phyloP scores from a whole-genome alignment of 2,888 invertebrate species.

The Apotomis betuletana region DNA sequence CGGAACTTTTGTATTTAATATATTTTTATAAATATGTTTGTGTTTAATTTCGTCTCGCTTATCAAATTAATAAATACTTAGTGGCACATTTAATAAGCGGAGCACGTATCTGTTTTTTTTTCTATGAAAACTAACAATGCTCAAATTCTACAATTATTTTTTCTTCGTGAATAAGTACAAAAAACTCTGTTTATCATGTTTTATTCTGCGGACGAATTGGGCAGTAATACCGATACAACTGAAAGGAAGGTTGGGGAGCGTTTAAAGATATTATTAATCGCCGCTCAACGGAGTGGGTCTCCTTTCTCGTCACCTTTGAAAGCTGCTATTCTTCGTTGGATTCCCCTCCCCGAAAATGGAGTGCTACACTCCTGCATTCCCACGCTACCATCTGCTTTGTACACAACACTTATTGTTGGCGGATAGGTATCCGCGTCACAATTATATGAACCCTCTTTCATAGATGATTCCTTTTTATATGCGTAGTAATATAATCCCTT shows the following conservation, averaged over 20 bases:
- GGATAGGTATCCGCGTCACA: slow-evolving; percentile 9
- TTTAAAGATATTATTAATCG: slow-evolving; percentile 48
- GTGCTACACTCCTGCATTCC: slow-evolving; percentile 40
- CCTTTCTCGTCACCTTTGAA: slow-evolving; percentile 42
- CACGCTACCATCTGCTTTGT: slow-evolving; percentile 39
- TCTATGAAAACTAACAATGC: background rate
- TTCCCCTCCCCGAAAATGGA: slow-evolving; percentile 23
- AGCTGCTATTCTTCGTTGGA: slow-evolving; percentile 40
- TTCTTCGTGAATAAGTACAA: slow-evolving; percentile 24
- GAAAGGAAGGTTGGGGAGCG: slow-evolving; percentile 45
- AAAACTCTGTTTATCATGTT: slow-evolving; percentile 44
- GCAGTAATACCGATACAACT: slow-evolving; percentile 46
- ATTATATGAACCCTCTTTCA: background rate
- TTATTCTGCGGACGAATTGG: slow-evolving; percentile 42
- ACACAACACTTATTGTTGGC: slow-evolving; percentile 30
- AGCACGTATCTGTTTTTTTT: background rate
- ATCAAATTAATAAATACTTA: background rate
- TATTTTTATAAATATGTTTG: too few species aligned
- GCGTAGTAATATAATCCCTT: background rate
- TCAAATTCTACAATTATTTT: background rate
- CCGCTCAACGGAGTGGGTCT: slow-evolving; percentile 40
- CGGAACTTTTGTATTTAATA: too few species aligned
- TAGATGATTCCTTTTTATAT: slow-evolving; percentile 25
- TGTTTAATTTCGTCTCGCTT: too few species aligned
- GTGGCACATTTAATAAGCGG: background rate